Evolutionary conservation across 2,888 invertebrate species (phyloP), one percentile per base, ranked within the genome.

Genomic region (Drosophila picticornis): DNA sequence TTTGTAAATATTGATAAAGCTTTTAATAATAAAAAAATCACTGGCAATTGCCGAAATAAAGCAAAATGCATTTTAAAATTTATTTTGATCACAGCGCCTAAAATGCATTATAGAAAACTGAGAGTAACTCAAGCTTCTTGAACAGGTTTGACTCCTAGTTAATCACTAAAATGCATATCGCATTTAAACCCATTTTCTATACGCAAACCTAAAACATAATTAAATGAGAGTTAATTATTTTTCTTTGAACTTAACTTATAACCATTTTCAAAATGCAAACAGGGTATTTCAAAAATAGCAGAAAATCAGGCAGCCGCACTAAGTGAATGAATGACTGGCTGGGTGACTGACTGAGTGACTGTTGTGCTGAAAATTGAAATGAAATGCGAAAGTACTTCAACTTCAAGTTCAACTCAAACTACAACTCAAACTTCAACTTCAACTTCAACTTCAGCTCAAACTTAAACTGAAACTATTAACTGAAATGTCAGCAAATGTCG

Each of bases 291-390:
- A 62, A 53, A 62, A 10, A 1, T 1, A 10, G 1, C 16, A 16
- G 0, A 10, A 19, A 19, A 27, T 5, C 57, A 50, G 59, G 27
- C 22, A 58, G 56, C 40, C 57, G 70, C 51, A 69, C 46, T 72
- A 65, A 75, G 72, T 72, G 68, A 70, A 53, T 62, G 70, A 73
- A 22, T 66, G 63, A 67, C 13, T 61, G 74, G 51, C 32, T 71
- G 68, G 51, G 13, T 48, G 76, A 59, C 52, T 22, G 64, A 48
- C 22, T 32, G 70, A 48, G 55, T 67, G 76, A 59, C 50, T 75
- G 78, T 72, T 75, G 73, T 80, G 75, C 70, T 68, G 68, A 61
- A 62, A 74, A 81, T 77, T 81, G 84, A 85, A 84, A 81, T 81
- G 70, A 83, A 79, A 77, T 81, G 80, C 70, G 63, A 56, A 77